A percentile compares a stretch with the other conserved stretches of the same genome.
These are phyloP conservation scores for Halocynthia roretzi DNA, from an alignment of 23 tunicate genomes.

Conservation along the genomic window DNA sequence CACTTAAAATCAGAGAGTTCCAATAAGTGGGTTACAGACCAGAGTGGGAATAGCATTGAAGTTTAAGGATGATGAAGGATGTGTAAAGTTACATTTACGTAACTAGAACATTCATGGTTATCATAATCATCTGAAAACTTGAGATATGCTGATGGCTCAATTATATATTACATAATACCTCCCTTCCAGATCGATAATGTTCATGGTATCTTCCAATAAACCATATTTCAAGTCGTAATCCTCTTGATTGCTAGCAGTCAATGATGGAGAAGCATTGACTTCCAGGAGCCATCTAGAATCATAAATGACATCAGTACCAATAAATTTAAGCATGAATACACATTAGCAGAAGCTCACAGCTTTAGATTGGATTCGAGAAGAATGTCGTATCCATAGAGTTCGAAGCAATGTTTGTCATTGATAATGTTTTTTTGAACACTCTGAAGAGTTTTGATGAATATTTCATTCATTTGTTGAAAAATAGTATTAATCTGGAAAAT, in stretches of 20 bases:
- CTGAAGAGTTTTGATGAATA: conserved; percentile 83
- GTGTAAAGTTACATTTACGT: no score
- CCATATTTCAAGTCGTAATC: conserved; percentile 88
- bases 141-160: no score
- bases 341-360: conserved; percentile 3
- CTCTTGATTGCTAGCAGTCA: conserved; percentile 89
- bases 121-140: no score
- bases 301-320: neutral
- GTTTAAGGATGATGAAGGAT: no score
- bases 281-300: conserved; percentile 71
- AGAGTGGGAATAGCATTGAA: no score
- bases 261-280: conserved; percentile 95
- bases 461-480: conserved; percentile 86
- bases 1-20: no score
- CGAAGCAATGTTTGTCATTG: conserved; percentile 98
- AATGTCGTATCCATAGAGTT: conserved; percentile 92
- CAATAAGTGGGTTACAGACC: no score
- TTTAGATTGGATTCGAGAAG: conserved; percentile 73
- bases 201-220: conserved; percentile 69
- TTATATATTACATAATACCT: neutral
- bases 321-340: neutral
- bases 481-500: conserved; percentile 32
- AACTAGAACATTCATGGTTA: no score
- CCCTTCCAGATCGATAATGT: conserved; percentile 88
- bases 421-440: conserved; percentile 90